Base-by-base conservation (phyloP, 2,113 vertebrate genomes). In the Phodopus roborovskii region DNA sequence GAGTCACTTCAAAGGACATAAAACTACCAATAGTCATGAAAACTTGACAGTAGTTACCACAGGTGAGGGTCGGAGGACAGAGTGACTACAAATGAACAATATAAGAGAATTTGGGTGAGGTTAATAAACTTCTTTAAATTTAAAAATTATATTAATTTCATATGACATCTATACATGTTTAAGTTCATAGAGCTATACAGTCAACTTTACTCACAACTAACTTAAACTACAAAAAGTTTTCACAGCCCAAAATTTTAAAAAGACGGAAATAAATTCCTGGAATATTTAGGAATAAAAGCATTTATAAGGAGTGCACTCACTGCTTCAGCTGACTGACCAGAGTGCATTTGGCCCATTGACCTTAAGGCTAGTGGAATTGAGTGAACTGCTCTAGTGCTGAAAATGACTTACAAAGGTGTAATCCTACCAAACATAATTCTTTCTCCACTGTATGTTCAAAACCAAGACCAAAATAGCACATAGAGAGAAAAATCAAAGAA, bases 401-500 rank as follows among this genome's bases (percentile, higher is more conserved):
- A 96, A 95, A 96, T 88, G 45, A 83, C 68, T 97, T 94, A 96
- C 30, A 95, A 77, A 87, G 48, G 62, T 88, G 17, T 90, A 91
- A 93, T 93, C 70, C 94, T 95, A 94, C 36, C 75, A 64, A 92
- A 74, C 12, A 92, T 64, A 53, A 88, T 92, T 88, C 93, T 78
- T 92, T 53, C 33, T 90, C 60, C 87, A 97, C 58, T 92, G 74
- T 94, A 95, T 60, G 91, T 56, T 94, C 87, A 97, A 96, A 97
- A 94, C 75, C 79, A 94, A 97, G 92, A 96, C 70, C 56, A 96
- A 97, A 97, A 96, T 82, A 94, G 93, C 66, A 96, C 75, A 91
- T 56, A 26, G 74, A 77, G 94, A 96, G 92, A 97, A 94, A 97
- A 84, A 94, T 93, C 84, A 97, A 87, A 97, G 88, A 94, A 96